Evolutionary conservation across 2,888 invertebrate genomes (phyloP).

Genomic region (Leptopilina myrica): DNA sequence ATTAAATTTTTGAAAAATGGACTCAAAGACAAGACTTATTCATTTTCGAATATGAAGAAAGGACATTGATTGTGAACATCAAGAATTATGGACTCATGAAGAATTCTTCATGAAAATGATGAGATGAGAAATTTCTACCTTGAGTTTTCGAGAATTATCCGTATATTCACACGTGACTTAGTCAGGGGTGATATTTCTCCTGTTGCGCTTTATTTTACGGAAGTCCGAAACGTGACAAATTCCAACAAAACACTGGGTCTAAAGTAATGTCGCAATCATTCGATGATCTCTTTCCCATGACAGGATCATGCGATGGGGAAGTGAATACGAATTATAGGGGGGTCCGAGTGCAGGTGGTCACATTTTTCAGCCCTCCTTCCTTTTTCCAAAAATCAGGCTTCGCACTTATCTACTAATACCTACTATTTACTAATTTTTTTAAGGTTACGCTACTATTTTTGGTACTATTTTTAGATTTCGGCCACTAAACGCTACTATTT

Average conservation of each 20-base stretch:
- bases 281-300: conserved; percentile 39
- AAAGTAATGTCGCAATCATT: conserved; percentile 1
- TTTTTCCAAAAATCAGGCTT: too few relatives aligned
- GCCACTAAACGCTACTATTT: too few relatives aligned
- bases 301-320: conserved; percentile 40
- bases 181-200: conserved; percentile 51
- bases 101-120: too few relatives aligned
- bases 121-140: background rate
- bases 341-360: conserved; percentile 48
- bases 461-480: too few relatives aligned
- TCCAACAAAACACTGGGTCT: conserved; percentile 47
- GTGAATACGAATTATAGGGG: conserved; percentile 34
- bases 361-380: conserved; percentile 29
- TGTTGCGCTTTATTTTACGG: conserved; percentile 49
- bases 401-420: too few relatives aligned
- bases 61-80: too few relatives aligned
- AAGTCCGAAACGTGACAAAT: conserved; percentile 60
- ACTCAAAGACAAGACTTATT: too few relatives aligned
- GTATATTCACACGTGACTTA: conserved; percentile 57
- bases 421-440: too few relatives aligned
- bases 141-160: background rate
- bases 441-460: too few relatives aligned
- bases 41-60: too few relatives aligned
- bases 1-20: too few relatives aligned
- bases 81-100: too few relatives aligned